phyloP scores from a whole-genome alignment of 2,888 invertebrate genomes.

The Horisme vitalbata region DNA sequence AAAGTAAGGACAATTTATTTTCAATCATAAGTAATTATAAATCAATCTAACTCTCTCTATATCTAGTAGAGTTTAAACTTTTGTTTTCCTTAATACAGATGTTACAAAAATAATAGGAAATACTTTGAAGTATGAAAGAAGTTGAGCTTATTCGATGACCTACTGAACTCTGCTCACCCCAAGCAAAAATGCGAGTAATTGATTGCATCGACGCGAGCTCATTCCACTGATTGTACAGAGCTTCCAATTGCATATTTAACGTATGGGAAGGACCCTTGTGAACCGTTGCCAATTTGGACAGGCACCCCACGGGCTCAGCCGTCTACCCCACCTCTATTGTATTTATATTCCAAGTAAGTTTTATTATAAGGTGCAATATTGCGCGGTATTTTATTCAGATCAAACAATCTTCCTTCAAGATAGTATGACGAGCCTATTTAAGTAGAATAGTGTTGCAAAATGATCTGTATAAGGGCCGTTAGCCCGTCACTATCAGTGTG shows the following conservation, averaged over 20 bases:
- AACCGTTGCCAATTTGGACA: conserved; percentile 74
- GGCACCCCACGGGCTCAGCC: conserved; percentile 49
- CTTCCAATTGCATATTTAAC: conserved; percentile 79
- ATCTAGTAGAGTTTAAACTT: not conserved
- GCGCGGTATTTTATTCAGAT: conserved; percentile 12
- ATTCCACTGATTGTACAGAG: conserved; percentile 77
- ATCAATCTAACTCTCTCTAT: not conserved
- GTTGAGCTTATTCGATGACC: conserved; percentile 45
- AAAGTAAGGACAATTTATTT: too few species aligned
- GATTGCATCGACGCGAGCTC: conserved; percentile 75
- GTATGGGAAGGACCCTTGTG: conserved; percentile 74
- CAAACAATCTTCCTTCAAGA: conserved; percentile 4
- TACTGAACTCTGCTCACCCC: conserved; percentile 57
- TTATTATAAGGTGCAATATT: conserved; percentile 57
- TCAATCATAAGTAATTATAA: too few species aligned
- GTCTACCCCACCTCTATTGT: conserved; percentile 63
- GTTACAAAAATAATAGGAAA: too few species aligned
- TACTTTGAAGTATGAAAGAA: too few species aligned
- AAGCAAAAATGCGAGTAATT: conserved; percentile 73
- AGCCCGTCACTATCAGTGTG: conserved; percentile 67
- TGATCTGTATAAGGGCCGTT: conserved; percentile 66
- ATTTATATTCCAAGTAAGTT: conserved; percentile 35
- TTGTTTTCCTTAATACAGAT: too few species aligned
- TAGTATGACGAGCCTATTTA: conserved; percentile 14
- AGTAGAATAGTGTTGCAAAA: conserved; percentile 52